Percentiles rank a stretch among this genome's conserved stretches.
These are phyloP conservation scores for Siderastrea radians DNA, from an alignment of 92 coral and sea anemone species.

Conservation along the genomic window DNA sequence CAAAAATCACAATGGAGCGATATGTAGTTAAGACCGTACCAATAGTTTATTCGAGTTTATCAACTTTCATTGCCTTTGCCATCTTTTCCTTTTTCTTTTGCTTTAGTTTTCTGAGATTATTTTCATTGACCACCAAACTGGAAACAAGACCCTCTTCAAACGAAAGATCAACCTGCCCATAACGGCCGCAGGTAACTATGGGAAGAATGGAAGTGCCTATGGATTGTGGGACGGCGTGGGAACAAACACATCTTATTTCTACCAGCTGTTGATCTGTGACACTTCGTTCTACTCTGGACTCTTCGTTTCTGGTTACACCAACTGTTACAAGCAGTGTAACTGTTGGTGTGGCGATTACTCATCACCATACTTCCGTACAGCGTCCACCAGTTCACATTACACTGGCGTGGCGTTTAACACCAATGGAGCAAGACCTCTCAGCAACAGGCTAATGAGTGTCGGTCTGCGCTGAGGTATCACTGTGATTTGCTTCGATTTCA, in stretches of 20 bases:
- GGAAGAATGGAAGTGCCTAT: neutral
- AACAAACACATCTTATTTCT: neutral
- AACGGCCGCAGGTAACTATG: constrained; percentile 18
- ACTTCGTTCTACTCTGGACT: constrained; percentile 31
- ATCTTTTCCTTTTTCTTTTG: neutral
- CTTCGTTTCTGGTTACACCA: constrained; percentile 41
- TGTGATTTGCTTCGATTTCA: too few relatives aligned
- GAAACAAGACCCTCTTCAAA: constrained; percentile 21
- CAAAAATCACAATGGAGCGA: too few relatives aligned
- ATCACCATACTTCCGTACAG: constrained; percentile 57
- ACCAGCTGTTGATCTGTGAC: constrained; percentile 38
- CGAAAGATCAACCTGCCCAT: neutral
- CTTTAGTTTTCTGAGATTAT: constrained; percentile 22
- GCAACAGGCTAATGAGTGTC: constrained; percentile 30
- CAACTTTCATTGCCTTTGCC: neutral
- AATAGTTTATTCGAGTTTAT: neutral
- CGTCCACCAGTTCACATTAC: neutral
- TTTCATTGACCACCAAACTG: constrained; percentile 33
- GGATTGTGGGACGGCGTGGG: constrained; percentile 38
- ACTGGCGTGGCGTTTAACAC: constrained; percentile 53
- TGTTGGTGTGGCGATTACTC: constrained; percentile 10
- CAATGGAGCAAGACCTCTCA: constrained; percentile 18
- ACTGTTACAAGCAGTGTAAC: constrained; percentile 35
- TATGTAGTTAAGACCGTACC: neutral
- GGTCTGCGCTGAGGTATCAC: constrained; percentile 39